These are phyloP conservation scores for Chlorodrepanis virens DNA, from an alignment of 2,113 vertebrate species.

Conservation along the genomic window DNA sequence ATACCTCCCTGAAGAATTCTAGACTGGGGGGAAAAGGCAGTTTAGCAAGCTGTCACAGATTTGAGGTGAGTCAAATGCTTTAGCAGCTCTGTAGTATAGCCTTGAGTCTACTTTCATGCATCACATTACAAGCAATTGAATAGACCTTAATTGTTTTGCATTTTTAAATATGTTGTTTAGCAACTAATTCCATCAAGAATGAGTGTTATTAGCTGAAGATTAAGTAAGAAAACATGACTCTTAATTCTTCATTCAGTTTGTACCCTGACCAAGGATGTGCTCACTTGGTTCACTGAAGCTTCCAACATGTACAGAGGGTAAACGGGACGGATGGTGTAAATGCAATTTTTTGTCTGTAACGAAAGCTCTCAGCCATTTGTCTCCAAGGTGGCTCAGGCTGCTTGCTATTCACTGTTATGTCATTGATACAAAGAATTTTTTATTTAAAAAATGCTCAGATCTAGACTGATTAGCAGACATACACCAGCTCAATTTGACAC, in stretches of 20 bases:
- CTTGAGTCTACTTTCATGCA: background rate
- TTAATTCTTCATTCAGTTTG: background rate
- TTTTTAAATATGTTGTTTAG: background rate
- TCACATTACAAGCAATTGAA: background rate
- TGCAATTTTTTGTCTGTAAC: background rate
- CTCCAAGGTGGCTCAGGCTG: background rate
- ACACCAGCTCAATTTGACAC: background rate
- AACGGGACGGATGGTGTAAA: background rate
- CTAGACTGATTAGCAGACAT: background rate
- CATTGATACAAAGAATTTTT: background rate
- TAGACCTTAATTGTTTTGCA: background rate
- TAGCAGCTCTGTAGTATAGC: background rate
- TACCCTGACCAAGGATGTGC: background rate
- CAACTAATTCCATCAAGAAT: conserved; percentile 21
- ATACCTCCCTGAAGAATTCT: background rate
- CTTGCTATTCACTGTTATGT: background rate
- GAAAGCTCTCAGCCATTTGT: background rate
- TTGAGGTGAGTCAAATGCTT: background rate
- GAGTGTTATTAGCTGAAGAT: background rate
- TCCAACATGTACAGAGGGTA: background rate
- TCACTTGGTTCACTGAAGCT: background rate
- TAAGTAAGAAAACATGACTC: background rate
- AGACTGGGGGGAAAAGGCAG: background rate
- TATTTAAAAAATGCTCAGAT: background rate
- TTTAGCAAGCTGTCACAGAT: background rate